Conservation (phyloP, 2,113 vertebrate genomes). For the Leptosomus discolor region DNA sequence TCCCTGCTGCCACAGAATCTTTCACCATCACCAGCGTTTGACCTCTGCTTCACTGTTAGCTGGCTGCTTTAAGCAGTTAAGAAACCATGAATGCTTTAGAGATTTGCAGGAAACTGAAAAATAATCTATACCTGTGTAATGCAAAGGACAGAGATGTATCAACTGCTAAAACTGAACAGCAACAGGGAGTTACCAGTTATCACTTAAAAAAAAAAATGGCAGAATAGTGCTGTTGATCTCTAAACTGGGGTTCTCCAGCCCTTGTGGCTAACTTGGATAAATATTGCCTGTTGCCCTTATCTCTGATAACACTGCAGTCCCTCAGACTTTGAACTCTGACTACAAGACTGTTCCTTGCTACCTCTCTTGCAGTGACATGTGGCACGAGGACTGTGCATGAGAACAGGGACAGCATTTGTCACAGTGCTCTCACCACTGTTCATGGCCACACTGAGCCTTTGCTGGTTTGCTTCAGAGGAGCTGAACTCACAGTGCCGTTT, state of each 20-base stretch:
- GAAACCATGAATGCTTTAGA: background rate
- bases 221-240: background rate
- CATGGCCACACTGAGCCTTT: background rate
- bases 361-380: background rate
- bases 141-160: background rate
- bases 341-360: background rate
- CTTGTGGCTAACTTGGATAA: background rate
- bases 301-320: background rate
- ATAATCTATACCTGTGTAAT: background rate
- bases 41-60: background rate
- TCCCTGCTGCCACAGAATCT: background rate
- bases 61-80: background rate
- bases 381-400: background rate
- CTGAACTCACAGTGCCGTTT: background rate
- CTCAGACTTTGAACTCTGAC: background rate
- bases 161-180: background rate
- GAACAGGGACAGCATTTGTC: background rate
- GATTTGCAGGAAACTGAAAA: background rate
- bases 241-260: background rate
- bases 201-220: background rate
- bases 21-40: background rate
- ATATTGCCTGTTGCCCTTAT: background rate
- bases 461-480: background rate
- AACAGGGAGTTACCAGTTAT: background rate
- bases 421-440: background rate